These are phyloP conservation scores for Phoeniculus purpureus DNA, from an alignment of 2,797 vertebrate genomes.

Conservation along the genomic window DNA sequence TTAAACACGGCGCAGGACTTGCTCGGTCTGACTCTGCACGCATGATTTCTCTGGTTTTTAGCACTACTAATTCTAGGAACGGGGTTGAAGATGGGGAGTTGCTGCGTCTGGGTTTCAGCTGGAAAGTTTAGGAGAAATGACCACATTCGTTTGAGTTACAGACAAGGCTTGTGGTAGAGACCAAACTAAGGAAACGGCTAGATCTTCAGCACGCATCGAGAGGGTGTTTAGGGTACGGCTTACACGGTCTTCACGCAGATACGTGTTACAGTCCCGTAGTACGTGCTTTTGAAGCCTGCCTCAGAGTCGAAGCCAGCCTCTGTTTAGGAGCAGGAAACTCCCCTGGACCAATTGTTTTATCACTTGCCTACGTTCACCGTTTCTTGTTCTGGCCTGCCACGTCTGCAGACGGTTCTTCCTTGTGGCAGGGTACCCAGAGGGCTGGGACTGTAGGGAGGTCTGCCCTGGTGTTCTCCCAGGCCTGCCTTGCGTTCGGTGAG, in stretches of 20 bases:
- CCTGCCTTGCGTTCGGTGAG: neutral
- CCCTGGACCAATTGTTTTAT: neutral
- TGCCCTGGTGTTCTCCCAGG: neutral
- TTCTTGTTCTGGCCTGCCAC: neutral
- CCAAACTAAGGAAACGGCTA: neutral
- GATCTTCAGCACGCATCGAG: neutral
- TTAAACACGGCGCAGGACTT: neutral
- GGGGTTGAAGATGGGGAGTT: neutral
- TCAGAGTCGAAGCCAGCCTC: constrained; percentile 22
- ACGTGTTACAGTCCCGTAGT: constrained; percentile 44
- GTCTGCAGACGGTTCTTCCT: neutral
- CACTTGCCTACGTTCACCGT: neutral
- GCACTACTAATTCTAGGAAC: neutral
- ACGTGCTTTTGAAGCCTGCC: constrained; percentile 16
- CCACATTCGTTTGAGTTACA: neutral
- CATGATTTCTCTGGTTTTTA: neutral
- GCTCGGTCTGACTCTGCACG: neutral
- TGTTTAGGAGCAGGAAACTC: constrained; percentile 8
- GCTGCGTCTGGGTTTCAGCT: neutral
- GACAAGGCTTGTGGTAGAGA: neutral
- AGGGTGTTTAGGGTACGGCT: constrained; percentile 48
- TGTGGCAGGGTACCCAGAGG: rapidly evolving
- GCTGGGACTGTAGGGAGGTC: neutral
- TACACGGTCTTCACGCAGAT: neutral
- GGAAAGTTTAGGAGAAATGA: neutral